Base-by-base conservation (phyloP, 2,797 vertebrate genomes). In the Australoheros facetus region DNA sequence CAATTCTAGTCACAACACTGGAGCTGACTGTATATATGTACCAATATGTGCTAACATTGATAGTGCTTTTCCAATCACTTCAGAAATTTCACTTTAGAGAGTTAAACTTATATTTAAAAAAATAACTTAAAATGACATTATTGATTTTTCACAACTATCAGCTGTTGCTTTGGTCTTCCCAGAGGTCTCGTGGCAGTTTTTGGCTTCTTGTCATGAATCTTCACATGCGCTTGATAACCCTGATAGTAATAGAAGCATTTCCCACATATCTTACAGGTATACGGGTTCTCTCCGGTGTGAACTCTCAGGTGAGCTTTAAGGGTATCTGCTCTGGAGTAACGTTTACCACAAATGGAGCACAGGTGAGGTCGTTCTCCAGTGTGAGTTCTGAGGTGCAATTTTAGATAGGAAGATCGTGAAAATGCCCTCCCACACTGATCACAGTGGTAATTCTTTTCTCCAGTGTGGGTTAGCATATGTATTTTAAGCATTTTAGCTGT, bases 331-430 rank as follows among this genome's bases (percentile, higher is more conserved):
- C 64, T 83, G 57, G 84, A 84, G 76, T 87, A 92, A 19, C 89
- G 87, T 75, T 90, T 91, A 3, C 90, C 88, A 21, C 90, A 93
- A 77, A 90, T 56, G 0, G 87, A 85, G 79, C 90, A 93, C 71
- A 90, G 84, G 72, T 89, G 83, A 16, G 87, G 80, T 8, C 84
- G 77, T 30, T 85, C 85, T 51, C 85, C 83, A 0, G 79, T 87
- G 82, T 90, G 90, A 3, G 87, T 88, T 39, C 69, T 76, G 7
- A 85, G 74, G 60, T 91, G 89, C 42, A 83, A 19, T 1, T 58
- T 85, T 21, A 92, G 81, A 66, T 85, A 34, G 21, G 71, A 88
- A 6, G 87, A 64, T 7, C 88, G 86, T 16, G 71, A 70, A 78
- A 91, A 92, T 0, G 89, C 75, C 57, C 54, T 87, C 11, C 88